Conservation (phyloP, 2,888 invertebrate species). For the Dryococelus australis region DNA sequence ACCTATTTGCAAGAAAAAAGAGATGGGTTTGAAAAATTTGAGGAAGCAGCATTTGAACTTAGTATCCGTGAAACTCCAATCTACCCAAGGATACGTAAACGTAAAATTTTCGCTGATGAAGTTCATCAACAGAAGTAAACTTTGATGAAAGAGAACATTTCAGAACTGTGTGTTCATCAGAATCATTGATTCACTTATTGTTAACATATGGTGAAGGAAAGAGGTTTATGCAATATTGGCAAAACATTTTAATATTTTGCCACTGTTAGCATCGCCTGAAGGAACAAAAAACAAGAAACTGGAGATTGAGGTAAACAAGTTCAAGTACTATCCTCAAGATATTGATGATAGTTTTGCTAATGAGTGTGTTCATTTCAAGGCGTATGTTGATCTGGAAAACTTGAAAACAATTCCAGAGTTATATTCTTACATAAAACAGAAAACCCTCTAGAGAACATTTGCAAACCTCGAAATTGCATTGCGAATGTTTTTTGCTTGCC, state of each 20-base stretch:
- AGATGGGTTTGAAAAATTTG: conserved; percentile 19
- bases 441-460: background rate
- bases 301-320: background rate
- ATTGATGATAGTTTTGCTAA: background rate
- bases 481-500: background rate
- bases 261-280: background rate
- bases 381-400: conserved; percentile 7
- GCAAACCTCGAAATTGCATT: background rate
- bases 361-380: conserved; percentile 22
- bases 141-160: background rate
- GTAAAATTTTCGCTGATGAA: conserved; percentile 4
- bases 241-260: conserved; percentile 16
- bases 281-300: background rate
- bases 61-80: background rate
- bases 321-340: background rate
- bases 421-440: background rate
- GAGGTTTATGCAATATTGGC: conserved; percentile 13
- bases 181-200: conserved; percentile 20
- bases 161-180: conserved; percentile 6
- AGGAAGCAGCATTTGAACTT: conserved; percentile 17
- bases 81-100: background rate
- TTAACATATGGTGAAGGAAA: background rate
- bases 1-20: background rate
- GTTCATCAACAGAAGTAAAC: background rate
- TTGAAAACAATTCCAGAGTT: conserved; percentile 26